These are phyloP conservation scores for Calycopis cecrops DNA, from an alignment of 1,140 invertebrate genomes.

Conservation along the genomic window DNA sequence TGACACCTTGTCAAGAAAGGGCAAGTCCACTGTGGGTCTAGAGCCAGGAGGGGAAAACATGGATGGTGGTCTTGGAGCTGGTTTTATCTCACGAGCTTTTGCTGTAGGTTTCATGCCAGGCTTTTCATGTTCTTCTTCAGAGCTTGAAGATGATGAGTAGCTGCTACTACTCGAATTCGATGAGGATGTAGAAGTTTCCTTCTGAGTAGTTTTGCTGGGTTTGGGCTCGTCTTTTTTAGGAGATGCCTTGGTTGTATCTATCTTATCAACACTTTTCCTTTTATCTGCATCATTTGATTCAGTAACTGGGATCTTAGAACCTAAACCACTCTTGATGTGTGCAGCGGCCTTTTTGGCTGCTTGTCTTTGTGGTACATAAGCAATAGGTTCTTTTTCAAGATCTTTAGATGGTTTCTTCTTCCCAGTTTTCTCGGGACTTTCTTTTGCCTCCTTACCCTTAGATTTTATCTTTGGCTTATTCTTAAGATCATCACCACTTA, in stretches of 20 bases:
- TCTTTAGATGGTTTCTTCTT: slow-evolving; percentile 71
- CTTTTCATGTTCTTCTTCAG: slow-evolving; percentile 71
- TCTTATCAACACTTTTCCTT: slow-evolving; percentile 61
- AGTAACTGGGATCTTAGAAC: slow-evolving; percentile 74
- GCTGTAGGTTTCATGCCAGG: slow-evolving; percentile 52
- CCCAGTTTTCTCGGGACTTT: slow-evolving; percentile 65
- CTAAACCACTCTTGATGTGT: slow-evolving; percentile 88
- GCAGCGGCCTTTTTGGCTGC: slow-evolving; percentile 94
- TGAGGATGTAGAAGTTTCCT: slow-evolving; percentile 69
- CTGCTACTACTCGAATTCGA: slow-evolving; percentile 67
- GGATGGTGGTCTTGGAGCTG: slow-evolving; percentile 48
- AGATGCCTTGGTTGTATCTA: slow-evolving; percentile 43
- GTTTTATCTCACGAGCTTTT: slow-evolving; percentile 63
- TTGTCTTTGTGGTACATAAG: slow-evolving; percentile 91
- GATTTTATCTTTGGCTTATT: slow-evolving; percentile 61
- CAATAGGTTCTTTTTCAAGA: slow-evolving; percentile 81
- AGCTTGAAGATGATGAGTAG: slow-evolving; percentile 70
- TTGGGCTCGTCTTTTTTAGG: slow-evolving; percentile 66
- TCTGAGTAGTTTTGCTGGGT: slow-evolving; percentile 39
- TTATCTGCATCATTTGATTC: slow-evolving; percentile 71
- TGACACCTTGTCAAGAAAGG: slow-evolving; percentile 79
- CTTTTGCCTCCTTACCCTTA: slow-evolving; percentile 59
- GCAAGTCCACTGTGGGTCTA: slow-evolving; percentile 74
- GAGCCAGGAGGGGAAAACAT: slow-evolving; percentile 65
- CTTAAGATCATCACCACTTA: slow-evolving; percentile 59